Conservation (phyloP, 2,888 invertebrate genomes). For the Apamea sordens region DNA sequence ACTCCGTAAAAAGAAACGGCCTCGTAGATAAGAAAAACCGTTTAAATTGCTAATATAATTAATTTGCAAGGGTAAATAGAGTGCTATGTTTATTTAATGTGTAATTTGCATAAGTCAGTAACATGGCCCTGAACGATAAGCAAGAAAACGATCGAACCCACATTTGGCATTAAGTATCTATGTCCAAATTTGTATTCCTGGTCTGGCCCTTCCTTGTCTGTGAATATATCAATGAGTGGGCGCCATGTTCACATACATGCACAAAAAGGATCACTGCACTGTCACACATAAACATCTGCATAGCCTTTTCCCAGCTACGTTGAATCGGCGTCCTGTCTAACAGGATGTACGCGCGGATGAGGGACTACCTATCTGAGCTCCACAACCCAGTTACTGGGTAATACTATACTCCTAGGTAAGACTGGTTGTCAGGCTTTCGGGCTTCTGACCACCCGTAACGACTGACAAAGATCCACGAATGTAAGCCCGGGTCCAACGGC, state of each 20-base stretch:
- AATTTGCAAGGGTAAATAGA: constrained; percentile 49
- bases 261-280: not conserved
- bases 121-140: not conserved
- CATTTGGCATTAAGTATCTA: not conserved
- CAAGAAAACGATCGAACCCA: not conserved
- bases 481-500: not conserved
- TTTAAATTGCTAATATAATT: constrained; percentile 55
- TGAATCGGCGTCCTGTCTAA: not conserved
- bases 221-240: not conserved
- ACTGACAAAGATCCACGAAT: not conserved
- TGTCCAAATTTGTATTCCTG: not conserved
- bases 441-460: not conserved
- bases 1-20: not conserved
- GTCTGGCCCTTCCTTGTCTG: not conserved
- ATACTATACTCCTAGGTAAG: not conserved
- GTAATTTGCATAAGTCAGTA: constrained; percentile 34
- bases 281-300: not conserved
- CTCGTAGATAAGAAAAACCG: constrained; percentile 42
- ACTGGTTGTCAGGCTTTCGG: too few relatives aligned
- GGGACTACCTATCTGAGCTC: not conserved
- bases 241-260: not conserved
- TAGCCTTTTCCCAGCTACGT: not conserved
- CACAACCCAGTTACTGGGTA: not conserved
- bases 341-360: not conserved
- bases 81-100: constrained; percentile 36